Percentiles rank a stretch among this genome's conserved stretches.
phyloP scores from a whole-genome alignment of 2,113 vertebrate species.

The Mirounga angustirostris region DNA sequence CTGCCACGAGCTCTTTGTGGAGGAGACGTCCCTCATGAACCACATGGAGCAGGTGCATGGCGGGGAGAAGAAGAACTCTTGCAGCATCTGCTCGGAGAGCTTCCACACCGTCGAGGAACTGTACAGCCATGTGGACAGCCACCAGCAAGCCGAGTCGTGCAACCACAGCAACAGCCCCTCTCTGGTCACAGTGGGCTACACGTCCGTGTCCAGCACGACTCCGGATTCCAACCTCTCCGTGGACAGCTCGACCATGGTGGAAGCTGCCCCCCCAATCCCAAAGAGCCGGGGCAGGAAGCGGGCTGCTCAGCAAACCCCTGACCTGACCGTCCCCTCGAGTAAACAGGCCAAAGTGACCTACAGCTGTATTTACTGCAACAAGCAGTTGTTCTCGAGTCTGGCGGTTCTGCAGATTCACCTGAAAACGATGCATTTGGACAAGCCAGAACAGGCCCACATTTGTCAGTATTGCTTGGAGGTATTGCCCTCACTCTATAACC shows the following conservation, averaged over 20 bases:
- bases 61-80: constrained; percentile 94
- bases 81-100: constrained; percentile 96
- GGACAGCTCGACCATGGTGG: constrained; percentile 97
- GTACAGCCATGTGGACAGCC: constrained; percentile 97
- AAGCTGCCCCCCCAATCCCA: constrained; percentile 93
- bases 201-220: constrained; percentile 98
- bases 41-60: constrained; percentile 97
- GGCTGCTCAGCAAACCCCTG: constrained; percentile 93
- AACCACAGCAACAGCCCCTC: constrained; percentile 99
- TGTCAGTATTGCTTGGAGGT: constrained; percentile 99
- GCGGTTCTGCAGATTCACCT: constrained; percentile 98
- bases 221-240: constrained; percentile 98
- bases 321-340: constrained; percentile 92
- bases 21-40: constrained; percentile 94
- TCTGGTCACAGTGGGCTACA: constrained; percentile 96
- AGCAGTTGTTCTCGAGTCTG: constrained; percentile 97
- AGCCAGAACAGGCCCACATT: constrained; percentile 97
- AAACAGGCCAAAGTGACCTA: constrained; percentile 97
- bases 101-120: constrained; percentile 97
- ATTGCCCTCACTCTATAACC: constrained; percentile 97
- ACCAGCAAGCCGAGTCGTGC: constrained; percentile 97
- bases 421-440: constrained; percentile 98
- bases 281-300: constrained; percentile 97
- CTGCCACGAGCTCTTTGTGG: constrained; percentile 97
- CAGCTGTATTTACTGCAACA: constrained; percentile 98